These are phyloP conservation scores for Turritopsis dohrnii DNA, from an alignment of 30 jellyfish, hydroid and myxozoan genomes.

Conservation along the genomic window DNA sequence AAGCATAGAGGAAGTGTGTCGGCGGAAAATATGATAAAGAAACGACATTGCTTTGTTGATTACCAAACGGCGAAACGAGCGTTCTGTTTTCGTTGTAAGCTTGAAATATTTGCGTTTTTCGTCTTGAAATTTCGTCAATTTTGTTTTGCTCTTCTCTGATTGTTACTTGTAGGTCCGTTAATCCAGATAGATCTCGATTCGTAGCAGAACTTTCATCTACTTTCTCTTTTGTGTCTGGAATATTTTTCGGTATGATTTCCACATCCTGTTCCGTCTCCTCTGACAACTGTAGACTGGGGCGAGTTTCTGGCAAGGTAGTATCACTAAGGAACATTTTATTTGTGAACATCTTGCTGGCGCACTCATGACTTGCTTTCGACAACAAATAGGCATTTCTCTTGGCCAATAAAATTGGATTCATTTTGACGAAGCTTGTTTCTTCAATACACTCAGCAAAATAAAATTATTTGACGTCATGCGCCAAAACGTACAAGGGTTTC, in stretches of 20 bases:
- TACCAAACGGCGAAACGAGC: background rate
- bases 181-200: background rate
- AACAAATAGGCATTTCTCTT: background rate
- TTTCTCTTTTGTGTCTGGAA: background rate
- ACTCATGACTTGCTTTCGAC: background rate
- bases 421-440: background rate
- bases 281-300: background rate
- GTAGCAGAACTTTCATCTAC: background rate
- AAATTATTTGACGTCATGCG: background rate
- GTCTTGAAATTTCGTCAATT: background rate
- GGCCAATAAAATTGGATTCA: background rate
- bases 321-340: background rate
- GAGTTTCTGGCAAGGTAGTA: background rate
- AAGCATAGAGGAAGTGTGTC: slow-evolving; percentile 3
- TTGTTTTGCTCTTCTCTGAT: background rate
- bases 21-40: background rate
- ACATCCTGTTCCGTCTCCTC: background rate
- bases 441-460: background rate
- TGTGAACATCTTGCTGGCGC: background rate
- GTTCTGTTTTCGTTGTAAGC: slow-evolving; percentile 10
- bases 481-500: background rate
- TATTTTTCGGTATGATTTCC: background rate
- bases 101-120: slow-evolving; percentile 1
- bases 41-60: background rate
- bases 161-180: background rate